Evolutionary conservation across 2,888 invertebrate species (phyloP).

Genomic region (Tinea trinotella): DNA sequence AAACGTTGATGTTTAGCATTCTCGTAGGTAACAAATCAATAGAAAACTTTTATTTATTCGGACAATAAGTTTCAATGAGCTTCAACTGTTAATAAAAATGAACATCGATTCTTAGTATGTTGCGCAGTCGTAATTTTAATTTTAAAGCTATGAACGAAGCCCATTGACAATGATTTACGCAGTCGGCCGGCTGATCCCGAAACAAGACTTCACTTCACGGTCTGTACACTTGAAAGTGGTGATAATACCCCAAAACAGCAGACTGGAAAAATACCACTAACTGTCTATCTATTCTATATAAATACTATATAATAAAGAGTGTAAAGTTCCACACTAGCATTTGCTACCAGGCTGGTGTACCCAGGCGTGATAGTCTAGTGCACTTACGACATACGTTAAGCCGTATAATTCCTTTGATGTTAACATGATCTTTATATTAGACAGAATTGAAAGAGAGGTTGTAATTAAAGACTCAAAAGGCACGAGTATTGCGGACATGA

Average conservation of each 20-base stretch:
- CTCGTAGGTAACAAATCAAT: too few species aligned
- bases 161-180: too few species aligned
- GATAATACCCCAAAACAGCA: too few species aligned
- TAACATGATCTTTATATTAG: conserved; percentile 1
- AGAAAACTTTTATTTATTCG: too few species aligned
- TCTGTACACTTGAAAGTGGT: too few species aligned
- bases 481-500: background rate
- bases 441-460: conserved; percentile 14
- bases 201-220: too few species aligned
- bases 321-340: background rate
- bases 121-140: too few species aligned
- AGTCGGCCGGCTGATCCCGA: too few species aligned
- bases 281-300: background rate
- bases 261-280: background rate
- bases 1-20: background rate
- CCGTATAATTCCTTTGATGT: conserved; percentile 6
- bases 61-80: too few species aligned
- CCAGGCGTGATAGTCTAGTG: background rate
- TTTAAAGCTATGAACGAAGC: too few species aligned
- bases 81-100: too few species aligned
- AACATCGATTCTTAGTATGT: too few species aligned
- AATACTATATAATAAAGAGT: background rate
- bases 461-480: conserved; percentile 11
- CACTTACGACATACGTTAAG: background rate
- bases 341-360: background rate